Base-by-base conservation (phyloP, 2,797 vertebrate species). In the Melanotaenia pygmaea region DNA sequence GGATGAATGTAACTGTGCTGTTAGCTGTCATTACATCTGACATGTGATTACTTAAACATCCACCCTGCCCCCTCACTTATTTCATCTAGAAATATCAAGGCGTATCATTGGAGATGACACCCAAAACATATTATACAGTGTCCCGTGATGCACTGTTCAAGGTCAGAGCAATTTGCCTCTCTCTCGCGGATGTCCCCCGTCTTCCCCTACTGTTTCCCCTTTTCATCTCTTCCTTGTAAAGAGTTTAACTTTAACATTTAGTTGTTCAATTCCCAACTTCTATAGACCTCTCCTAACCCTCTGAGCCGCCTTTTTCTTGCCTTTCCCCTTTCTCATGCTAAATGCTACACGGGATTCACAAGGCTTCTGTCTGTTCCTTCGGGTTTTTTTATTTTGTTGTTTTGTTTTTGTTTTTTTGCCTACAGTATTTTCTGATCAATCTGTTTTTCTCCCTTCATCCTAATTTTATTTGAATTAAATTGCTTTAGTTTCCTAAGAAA, bases 101-200 rank as follows among this genome's bases (percentile, higher is more conserved):
- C 91, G 93, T 95, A 82, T 94, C 94, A 93, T 95, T 95, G 94
- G 94, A 95, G 94, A 95, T 95, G 93, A 93, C 94, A 91, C 93
- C 94, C 92, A 94, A 95, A 95, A 93, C 94, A 91, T 95, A 94
- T 95, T 95, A 94, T 94, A 94, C 93, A 93, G 93, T 94, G 93
- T 94, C 94, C 92, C 94, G 94, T 74, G 94, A 94, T 93, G 94
- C 94, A 88, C 94, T 95, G 91, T 95, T 95, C 93, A 94, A 95
- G 93, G 94, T 95, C 93, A 94, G 94, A 94, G 90, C 90, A 92
- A 92, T 85, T 92, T 90, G 91, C 91, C 93, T 93, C 91, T 86
- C 85, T 91, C 88, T 89, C 70, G 81, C 89, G 84, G 89, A 92
- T 86, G 85, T 91, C 87, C 88, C 45, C 81, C 53, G 74, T 85